Evolutionary conservation across 2,113 vertebrate genomes (phyloP).

Genomic region (Zosterops pallidus): DNA sequence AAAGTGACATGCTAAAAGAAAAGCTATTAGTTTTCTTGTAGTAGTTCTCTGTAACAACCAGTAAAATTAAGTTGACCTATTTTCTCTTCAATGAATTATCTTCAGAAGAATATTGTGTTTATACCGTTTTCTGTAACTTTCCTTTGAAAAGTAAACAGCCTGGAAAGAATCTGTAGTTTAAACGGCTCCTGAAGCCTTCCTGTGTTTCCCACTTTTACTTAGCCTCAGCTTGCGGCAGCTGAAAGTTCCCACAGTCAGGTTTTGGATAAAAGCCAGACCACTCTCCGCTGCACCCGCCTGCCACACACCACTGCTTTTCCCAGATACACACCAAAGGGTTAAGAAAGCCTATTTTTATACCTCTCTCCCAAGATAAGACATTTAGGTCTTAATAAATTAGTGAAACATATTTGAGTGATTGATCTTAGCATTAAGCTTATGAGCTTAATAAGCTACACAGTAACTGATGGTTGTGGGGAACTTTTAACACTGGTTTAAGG

Average conservation of each 20-base stretch:
- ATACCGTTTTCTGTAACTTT: not conserved
- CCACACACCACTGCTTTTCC: not conserved
- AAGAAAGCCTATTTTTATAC: not conserved
- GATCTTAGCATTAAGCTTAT: not conserved
- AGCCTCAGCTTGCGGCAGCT: not conserved
- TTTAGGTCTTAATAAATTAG: not conserved
- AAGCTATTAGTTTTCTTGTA: not conserved
- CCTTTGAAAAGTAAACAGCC: conserved; percentile 7
- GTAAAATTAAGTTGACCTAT: not conserved
- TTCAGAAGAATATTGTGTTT: not conserved
- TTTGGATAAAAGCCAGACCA: not conserved
- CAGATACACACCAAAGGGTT: not conserved
- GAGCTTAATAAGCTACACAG: not conserved
- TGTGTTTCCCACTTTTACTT: conserved; percentile 5
- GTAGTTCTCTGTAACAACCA: not conserved
- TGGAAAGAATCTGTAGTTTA: not conserved
- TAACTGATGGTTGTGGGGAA: not conserved
- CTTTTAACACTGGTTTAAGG: not conserved
- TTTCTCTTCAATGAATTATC: not conserved
- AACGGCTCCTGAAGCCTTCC: not conserved
- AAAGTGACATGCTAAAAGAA: not conserved
- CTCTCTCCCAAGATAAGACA: not conserved
- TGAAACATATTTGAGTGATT: not conserved
- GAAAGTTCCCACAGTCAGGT: conserved; percentile 7
- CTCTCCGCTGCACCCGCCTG: accelerated